Evolutionary conservation across 2,888 invertebrate genomes (phyloP), one percentile per base, ranked within the genome.

Genomic region (Volucella inanis): DNA sequence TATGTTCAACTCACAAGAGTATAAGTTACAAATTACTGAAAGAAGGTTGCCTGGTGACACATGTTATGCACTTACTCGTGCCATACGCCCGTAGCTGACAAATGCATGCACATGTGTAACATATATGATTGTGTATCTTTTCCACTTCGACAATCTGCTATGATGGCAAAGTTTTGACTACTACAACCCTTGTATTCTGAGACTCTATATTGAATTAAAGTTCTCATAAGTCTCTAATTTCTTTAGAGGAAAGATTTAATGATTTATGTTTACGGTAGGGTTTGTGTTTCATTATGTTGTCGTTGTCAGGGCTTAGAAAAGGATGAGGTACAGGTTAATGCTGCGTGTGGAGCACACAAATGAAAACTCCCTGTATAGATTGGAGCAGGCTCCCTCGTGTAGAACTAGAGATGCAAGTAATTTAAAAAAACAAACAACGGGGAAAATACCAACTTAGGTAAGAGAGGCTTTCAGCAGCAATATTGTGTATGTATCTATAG

Each of bases 161-260:
- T 14, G 15, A 61, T n/a, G 61, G 45, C 31, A 61, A n/a, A n/a
- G 1, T 47, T 61, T 61, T 22, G 45, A 45, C 14, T n/a, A 57
- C 61, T 61, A 10, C 15, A 31, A 31, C 43, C 8, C 8, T 8
- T 11, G 15, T 18, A 45, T 54, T 61, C 45, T 50, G 3, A 9
- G 54, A 57, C 55, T 47, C 62, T 78, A 31, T 31, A 78, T 83
- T 68, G 68, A 78, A 74, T 78, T 68, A 62, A 83, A 83, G 45
- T 52, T 50, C 68, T 68, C 43, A 62, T 50, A 68, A 55, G 74
- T 74, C 64, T 78, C 65, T n/a, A 31, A 64, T 41, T 68, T 57
- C 64, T 55, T 22, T 15, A 45, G 39, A 59, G 43, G 50, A 70
- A 54, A 57, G 70, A 64, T 70, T 84, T 79, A 79, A 79, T 84